Conservation (phyloP, 2,888 invertebrate species). For the Aspidiotus rigidus region DNA sequence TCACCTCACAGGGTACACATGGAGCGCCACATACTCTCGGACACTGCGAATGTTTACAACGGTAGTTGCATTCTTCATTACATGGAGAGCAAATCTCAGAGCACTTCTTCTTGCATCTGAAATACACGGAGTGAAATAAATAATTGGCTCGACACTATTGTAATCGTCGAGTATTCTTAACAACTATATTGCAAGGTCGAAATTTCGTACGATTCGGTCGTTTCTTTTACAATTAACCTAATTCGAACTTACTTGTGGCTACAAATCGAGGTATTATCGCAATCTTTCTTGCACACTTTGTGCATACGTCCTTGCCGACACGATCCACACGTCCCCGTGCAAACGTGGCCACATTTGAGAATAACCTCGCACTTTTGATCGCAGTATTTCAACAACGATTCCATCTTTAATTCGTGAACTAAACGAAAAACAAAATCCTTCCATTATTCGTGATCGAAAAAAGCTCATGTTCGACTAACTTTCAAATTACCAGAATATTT, state of each 20-base stretch:
- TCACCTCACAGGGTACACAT: constrained; percentile 43
- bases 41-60: constrained; percentile 51
- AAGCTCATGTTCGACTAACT: too few relatives aligned
- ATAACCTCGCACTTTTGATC: not conserved
- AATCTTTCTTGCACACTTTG: not conserved
- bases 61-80: constrained; percentile 45
- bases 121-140: too few relatives aligned
- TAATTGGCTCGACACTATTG: too few relatives aligned
- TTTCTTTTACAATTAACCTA: not conserved
- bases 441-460: too few relatives aligned
- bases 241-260: constrained; percentile 1
- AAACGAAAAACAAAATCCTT: too few relatives aligned
- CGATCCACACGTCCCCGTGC: not conserved
- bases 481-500: constrained; percentile 30
- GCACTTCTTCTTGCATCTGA: constrained; percentile 43
- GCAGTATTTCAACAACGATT: not conserved
- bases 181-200: not conserved
- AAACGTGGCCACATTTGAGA: not conserved
- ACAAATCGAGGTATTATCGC: not conserved
- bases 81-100: constrained; percentile 52
- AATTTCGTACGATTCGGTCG: not conserved
- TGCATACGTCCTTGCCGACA: not conserved
- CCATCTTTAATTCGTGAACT: too few relatives aligned
- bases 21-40: constrained; percentile 44
- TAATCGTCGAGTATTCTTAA: too few relatives aligned